phyloP scores from a whole-genome alignment of 2,113 vertebrate species.

The Antechinus flavipes region DNA sequence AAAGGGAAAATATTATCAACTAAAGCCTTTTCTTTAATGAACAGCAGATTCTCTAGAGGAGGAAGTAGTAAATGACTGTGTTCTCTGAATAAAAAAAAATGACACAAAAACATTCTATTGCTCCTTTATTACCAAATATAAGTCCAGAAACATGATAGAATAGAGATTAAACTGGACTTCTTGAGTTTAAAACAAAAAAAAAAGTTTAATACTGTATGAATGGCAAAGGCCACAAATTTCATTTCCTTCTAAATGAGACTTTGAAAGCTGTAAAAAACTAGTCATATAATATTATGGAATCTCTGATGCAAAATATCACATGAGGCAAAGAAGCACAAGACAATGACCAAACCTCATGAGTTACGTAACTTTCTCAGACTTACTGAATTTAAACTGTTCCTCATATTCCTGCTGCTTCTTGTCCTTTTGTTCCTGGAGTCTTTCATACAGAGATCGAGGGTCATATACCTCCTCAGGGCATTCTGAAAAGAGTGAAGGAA shows the following conservation, averaged over 20 bases:
- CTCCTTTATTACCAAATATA: slow-evolving; percentile 47
- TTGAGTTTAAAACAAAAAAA: slow-evolving; percentile 65
- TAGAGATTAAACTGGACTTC: slow-evolving; percentile 56
- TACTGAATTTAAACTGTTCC: slow-evolving; percentile 99
- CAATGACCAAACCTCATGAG: neutral
- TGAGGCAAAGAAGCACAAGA: slow-evolving; percentile 1
- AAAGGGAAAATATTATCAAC: slow-evolving; percentile 34
- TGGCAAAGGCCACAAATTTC: slow-evolving; percentile 27
- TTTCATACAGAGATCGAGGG: slow-evolving; percentile 93
- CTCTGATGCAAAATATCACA: slow-evolving; percentile 1
- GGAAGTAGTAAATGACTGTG: slow-evolving; percentile 45
- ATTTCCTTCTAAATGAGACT: slow-evolving; percentile 44
- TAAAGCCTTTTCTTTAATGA: slow-evolving; percentile 62
- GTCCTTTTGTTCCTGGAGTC: slow-evolving; percentile 97
- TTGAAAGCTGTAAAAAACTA: slow-evolving; percentile 37
- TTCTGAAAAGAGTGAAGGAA: slow-evolving; percentile 84
- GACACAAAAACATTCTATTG: slow-evolving; percentile 58
- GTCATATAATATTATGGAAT: slow-evolving; percentile 43
- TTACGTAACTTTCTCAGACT: slow-evolving; percentile 68
- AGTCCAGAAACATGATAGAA: neutral
- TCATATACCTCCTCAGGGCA: slow-evolving; percentile 96
- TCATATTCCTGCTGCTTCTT: slow-evolving; percentile 98
- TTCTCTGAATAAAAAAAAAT: slow-evolving; percentile 41
- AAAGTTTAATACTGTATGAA: slow-evolving; percentile 38
- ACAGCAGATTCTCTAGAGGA: slow-evolving; percentile 39